Evolutionary conservation across 2,888 invertebrate species (phyloP).

Genomic region (Brenthis ino): DNA sequence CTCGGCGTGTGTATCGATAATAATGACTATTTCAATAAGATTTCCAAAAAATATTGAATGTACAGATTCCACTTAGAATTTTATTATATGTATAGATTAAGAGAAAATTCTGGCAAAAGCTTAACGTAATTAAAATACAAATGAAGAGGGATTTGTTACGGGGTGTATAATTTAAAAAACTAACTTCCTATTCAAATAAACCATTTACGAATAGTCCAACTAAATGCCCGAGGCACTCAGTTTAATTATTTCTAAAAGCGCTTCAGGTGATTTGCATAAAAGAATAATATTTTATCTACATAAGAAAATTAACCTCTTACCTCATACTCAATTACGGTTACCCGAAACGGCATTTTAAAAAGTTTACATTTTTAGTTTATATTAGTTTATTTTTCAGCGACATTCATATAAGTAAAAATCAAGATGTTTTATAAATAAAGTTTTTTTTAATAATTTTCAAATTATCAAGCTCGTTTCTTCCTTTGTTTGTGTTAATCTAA

Average conservation of each 20-base stretch:
- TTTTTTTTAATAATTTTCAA: too few species aligned
- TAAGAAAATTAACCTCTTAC: constrained; percentile 75
- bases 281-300: constrained; percentile 75
- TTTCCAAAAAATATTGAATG: too few species aligned
- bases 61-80: too few species aligned
- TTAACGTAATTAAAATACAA: constrained; percentile 25
- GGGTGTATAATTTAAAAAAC: constrained; percentile 47
- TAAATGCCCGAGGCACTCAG: constrained; percentile 63
- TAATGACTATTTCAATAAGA: too few species aligned
- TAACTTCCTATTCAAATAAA: constrained; percentile 72
- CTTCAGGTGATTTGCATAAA: constrained; percentile 73
- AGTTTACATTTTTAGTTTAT: constrained; percentile 46
- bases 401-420: too few species aligned
- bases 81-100: too few species aligned
- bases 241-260: constrained; percentile 75
- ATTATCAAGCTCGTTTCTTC: too few species aligned
- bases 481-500: too few species aligned
- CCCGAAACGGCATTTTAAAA: constrained; percentile 47
- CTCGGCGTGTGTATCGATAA: too few species aligned
- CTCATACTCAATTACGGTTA: constrained; percentile 74
- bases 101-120: constrained; percentile 31
- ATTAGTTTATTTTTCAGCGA: constrained; percentile 52
- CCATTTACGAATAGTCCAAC: constrained; percentile 64
- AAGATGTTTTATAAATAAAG: too few species aligned
- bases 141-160: constrained; percentile 47